Conservation (phyloP, 1,140 invertebrate species). For the Papilio dardanus region DNA sequence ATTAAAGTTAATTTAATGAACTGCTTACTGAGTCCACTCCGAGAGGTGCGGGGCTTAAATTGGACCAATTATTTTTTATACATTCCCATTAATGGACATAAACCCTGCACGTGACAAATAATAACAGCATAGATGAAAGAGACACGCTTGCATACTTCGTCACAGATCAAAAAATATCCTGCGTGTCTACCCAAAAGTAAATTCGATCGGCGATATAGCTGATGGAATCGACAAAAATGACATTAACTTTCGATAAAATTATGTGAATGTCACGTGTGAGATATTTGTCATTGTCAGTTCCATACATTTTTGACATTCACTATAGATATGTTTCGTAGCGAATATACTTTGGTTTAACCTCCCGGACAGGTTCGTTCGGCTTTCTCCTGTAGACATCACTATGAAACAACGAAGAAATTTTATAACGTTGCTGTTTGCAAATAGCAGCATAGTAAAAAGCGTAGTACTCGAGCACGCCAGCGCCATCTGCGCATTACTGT, state of each 20-base stretch:
- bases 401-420: neutral
- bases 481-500: slow-evolving; percentile 5
- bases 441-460: neutral
- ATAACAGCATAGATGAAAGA: neutral
- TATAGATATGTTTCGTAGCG: no score
- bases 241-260: no score
- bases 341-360: no score
- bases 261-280: neutral
- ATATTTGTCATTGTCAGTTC: no score
- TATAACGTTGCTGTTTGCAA: neutral
- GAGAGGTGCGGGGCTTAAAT: neutral
- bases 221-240: no score
- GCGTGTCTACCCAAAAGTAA: neutral
- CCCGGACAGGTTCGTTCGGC: no score
- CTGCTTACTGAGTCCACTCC: neutral
- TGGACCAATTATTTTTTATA: neutral
- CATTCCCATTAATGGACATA: neutral
- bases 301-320: no score
- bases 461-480: slow-evolving; percentile 4
- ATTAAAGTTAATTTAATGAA: neutral
- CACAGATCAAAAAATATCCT: neutral
- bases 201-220: no score
- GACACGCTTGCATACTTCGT: neutral
- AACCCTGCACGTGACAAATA: no score
- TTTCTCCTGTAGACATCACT: neutral